phyloP scores from a whole-genome alignment of 1,140 invertebrate species.

The Aphaenogaster rudis region DNA sequence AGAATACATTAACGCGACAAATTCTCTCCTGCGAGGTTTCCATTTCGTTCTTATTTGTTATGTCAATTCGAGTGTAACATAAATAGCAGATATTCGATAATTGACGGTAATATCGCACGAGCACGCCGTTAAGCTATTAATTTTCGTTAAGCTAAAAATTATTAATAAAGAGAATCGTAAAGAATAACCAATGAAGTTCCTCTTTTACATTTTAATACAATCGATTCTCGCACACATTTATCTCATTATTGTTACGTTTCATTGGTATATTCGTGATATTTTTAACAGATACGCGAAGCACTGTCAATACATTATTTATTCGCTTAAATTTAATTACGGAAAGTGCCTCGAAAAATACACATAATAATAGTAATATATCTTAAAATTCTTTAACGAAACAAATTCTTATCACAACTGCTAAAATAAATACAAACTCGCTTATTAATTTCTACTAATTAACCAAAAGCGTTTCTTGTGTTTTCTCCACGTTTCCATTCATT shows the following conservation, averaged over 20 bases:
- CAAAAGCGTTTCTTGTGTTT: not conserved
- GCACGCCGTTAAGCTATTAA: constrained; percentile 18
- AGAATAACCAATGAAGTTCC: not conserved
- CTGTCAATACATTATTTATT: constrained; percentile 19
- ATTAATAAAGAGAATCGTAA: constrained; percentile 41
- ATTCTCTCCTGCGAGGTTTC: not conserved
- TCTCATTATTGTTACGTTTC: constrained; percentile 30
- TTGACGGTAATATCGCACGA: constrained; percentile 9
- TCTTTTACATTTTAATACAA: constrained; percentile 29
- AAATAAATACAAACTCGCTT: not conserved
- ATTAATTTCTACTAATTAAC: constrained; percentile 25
- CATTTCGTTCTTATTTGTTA: constrained; percentile 16
- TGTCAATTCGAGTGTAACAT: not conserved
- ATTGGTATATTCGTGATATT: constrained; percentile 8
- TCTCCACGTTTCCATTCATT: not conserved
- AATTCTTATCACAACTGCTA: not conserved
- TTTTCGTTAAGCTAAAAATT: constrained; percentile 25
- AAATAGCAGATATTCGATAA: constrained; percentile 27
- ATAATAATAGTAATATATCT: not conserved
- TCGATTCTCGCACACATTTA: constrained; percentile 16
- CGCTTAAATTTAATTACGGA: constrained; percentile 12
- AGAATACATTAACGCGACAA: not conserved
- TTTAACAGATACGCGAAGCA: not conserved
- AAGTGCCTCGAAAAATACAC: constrained; percentile 6
- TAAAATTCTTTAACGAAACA: constrained; percentile 19